Percentiles rank a stretch among this genome's conserved stretches.
These are phyloP conservation scores for Smutsia temminckii DNA, from an alignment of 2,797 vertebrate genomes.

Conservation along the genomic window DNA sequence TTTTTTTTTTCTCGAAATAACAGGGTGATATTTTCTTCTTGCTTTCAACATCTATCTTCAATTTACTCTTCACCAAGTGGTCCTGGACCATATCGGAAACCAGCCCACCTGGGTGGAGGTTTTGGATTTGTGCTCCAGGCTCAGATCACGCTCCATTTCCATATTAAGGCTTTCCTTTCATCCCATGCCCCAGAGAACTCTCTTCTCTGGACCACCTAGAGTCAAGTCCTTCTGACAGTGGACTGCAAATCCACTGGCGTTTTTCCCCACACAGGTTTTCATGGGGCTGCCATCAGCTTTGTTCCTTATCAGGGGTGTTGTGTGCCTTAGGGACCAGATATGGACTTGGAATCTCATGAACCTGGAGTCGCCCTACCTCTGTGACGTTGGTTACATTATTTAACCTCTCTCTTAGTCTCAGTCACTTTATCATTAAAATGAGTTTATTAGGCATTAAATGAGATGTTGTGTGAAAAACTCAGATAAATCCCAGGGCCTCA, in stretches of 20 bases:
- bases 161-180: rapidly evolving
- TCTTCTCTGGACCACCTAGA: not conserved
- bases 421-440: not conserved
- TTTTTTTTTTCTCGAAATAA: not conserved
- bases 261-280: not conserved
- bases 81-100: not conserved
- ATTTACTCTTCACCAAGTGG: not conserved
- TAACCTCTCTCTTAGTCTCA: not conserved
- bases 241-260: too few relatives aligned
- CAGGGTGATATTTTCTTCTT: not conserved
- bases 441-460: too few relatives aligned
- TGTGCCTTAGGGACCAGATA: rapidly evolving
- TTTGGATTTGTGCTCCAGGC: not conserved
- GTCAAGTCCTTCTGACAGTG: not conserved
- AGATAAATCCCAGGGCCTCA: not conserved
- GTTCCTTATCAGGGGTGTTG: not conserved
- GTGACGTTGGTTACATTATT: too few relatives aligned
- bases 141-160: rapidly evolving
- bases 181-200: not conserved
- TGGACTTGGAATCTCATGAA: too few relatives aligned
- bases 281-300: rapidly evolving
- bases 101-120: not conserved
- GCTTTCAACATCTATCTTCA: not conserved
- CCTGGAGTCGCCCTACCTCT: not conserved
- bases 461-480: not conserved